Percentiles rank a stretch among this genome's conserved stretches.
Conservation (phyloP, 1,140 invertebrate species). For the Caenorhabditis briggsae region DNA sequence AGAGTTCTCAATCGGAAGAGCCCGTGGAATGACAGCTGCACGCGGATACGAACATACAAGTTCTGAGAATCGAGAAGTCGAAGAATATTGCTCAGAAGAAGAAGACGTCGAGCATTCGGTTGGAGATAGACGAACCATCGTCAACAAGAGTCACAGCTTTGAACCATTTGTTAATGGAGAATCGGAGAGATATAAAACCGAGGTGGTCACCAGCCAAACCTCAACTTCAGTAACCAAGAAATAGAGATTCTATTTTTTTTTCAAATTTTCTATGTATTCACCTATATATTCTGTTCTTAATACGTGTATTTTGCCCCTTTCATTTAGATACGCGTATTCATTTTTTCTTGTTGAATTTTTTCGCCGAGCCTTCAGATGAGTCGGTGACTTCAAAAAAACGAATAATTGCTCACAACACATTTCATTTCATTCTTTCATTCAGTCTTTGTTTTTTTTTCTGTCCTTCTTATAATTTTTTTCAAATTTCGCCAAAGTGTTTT, state of each 20-base stretch:
- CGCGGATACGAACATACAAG: slow-evolving; percentile 45
- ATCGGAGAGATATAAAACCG: slow-evolving; percentile 54
- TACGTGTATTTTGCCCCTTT: slow-evolving; percentile 40
- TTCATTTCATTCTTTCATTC: not conserved
- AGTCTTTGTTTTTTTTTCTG: not conserved
- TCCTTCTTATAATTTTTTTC: not conserved
- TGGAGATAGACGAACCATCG: slow-evolving; percentile 69
- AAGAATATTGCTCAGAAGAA: slow-evolving; percentile 66
- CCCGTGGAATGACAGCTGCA: slow-evolving; percentile 57
- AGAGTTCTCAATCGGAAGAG: slow-evolving; percentile 75
- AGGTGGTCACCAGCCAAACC: slow-evolving; percentile 45
- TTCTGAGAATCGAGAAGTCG: slow-evolving; percentile 60
- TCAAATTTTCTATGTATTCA: not conserved
- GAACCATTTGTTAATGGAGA: slow-evolving; percentile 60
- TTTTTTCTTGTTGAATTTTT: slow-evolving; percentile 26
- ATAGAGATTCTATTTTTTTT: not conserved
- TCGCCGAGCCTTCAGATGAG: slow-evolving; percentile 42
- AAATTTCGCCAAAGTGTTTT: slow-evolving; percentile 46
- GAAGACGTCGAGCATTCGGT: slow-evolving; percentile 70
- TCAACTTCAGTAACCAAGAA: slow-evolving; percentile 41
- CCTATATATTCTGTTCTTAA: not conserved
- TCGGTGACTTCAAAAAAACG: slow-evolving; percentile 43
- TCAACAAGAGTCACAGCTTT: slow-evolving; percentile 68
- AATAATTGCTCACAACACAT: slow-evolving; percentile 22
- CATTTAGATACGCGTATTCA: slow-evolving; percentile 50